Base-by-base conservation (phyloP, 1,140 invertebrate genomes). In the Drosophila ohnishii region DNA sequence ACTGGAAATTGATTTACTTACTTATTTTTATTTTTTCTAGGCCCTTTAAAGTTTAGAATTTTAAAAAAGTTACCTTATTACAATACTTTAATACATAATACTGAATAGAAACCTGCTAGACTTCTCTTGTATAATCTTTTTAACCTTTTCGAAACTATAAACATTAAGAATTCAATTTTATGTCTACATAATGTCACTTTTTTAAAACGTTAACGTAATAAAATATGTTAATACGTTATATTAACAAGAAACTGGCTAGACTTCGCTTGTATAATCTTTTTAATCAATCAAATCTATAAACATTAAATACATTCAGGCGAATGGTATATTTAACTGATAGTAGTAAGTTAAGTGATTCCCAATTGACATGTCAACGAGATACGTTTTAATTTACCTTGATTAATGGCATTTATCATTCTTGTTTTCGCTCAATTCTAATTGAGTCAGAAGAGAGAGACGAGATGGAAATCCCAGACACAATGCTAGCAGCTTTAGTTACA, bases 321-420 rank as follows among this genome's bases (percentile, higher is more conserved):
- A 16, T 59, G 73, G 55, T 59, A 75, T 66, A 60, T 66, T 53
- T 22, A 53, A 47, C 6, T 6, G 14, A 13, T 34, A 30, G 32
- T n/a, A 53, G 44, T 39, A 32, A 32, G 0, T n/a, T 32, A 63
- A 70, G 65, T 57, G 58, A 45, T 75, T 50, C 48, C 45, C 55
- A 60, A 64, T 75, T 55, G 59, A 57, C 50, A 73, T 73, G 70
- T 73, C 70, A 73, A 53, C 32, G 62, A 47, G 25, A 80, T 80
- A 63, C 71, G 59, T 59, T 79, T 79, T 58, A 67, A 66, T 78
- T 45, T 53, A 35, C 62, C 44, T 60, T 66, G 50, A 72, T 56
- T 56, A 57, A 32, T 55, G 51, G 30, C 58, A 69, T 64, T 71
- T 62, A 55, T 73, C 19, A 58, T 71, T 56, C 48, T 48, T 59